Percentiles rank a stretch among this genome's conserved stretches.
Evolutionary conservation across 2,113 vertebrate genomes (phyloP).

Genomic region (Mungos mungo): DNA sequence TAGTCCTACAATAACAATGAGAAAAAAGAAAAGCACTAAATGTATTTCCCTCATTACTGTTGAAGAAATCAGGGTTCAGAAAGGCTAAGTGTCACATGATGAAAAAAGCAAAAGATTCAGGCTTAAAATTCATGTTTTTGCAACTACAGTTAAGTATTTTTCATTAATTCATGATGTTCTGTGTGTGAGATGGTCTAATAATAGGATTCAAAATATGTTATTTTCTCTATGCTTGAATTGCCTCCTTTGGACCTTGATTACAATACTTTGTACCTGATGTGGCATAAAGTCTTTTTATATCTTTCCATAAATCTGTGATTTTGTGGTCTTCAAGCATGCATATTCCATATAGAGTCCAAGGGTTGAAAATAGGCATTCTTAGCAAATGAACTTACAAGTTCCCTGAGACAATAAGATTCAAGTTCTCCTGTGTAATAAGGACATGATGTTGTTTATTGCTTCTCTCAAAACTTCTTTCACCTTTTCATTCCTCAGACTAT

Average conservation of each 20-base stretch:
- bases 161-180: not conserved
- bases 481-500: conserved; percentile 56
- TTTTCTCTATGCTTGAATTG: not conserved
- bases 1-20: not conserved
- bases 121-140: not conserved
- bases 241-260: not conserved
- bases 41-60: not conserved
- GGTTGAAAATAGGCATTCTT: not conserved
- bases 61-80: not conserved
- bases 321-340: not conserved
- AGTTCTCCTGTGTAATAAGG: too few species aligned
- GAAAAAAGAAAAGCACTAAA: not conserved
- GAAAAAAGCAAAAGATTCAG: not conserved
- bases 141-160: not conserved
- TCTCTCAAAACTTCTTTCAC: conserved; percentile 56
- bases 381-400: not conserved
- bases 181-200: not conserved
- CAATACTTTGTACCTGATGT: not conserved
- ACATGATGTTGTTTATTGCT: not conserved
- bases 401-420: not conserved
- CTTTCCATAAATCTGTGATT: not conserved
- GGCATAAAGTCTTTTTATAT: not conserved
- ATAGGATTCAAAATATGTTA: not conserved
- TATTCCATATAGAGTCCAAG: not conserved
- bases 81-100: not conserved